Conservation (phyloP, 1,140 invertebrate species). For the Kradibia gibbosae region DNA sequence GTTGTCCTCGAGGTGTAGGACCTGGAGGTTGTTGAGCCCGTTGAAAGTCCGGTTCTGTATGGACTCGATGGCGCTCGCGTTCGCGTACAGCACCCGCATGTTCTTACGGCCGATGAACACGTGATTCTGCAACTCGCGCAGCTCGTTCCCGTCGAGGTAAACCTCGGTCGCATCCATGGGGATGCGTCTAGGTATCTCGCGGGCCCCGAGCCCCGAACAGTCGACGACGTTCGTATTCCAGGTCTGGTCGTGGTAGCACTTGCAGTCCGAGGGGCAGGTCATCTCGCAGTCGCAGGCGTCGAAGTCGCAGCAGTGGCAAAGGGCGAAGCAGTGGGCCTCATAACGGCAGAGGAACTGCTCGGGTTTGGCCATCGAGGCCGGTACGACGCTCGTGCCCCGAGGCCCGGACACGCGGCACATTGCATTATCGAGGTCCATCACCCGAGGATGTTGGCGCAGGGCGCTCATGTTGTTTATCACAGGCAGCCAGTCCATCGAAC, state of each 20-base stretch:
- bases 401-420: constrained; percentile 88
- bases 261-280: constrained; percentile 92
- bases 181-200: constrained; percentile 85
- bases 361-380: constrained; percentile 77
- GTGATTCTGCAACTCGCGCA: constrained; percentile 88
- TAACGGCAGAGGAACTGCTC: constrained; percentile 93
- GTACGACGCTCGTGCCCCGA: constrained; percentile 79
- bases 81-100: constrained; percentile 87
- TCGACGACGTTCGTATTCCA: constrained; percentile 95
- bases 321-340: constrained; percentile 92
- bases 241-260: constrained; percentile 92
- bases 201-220: constrained; percentile 84
- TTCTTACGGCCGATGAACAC: constrained; percentile 94
- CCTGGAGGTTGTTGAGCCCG: constrained; percentile 85
- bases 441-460: constrained; percentile 84
- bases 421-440: constrained; percentile 90
- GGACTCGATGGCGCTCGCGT: constrained; percentile 86
- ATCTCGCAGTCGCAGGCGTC: constrained; percentile 96
- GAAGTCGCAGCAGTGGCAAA: constrained; percentile 95
- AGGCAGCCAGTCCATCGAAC: constrained; percentile 93
- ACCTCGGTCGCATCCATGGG: constrained; percentile 96
- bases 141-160: constrained; percentile 91
- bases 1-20: constrained; percentile 90
- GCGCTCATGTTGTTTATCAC: constrained; percentile 88
- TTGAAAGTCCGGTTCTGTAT: constrained; percentile 95